phyloP scores from a whole-genome alignment of 2,797 vertebrate species.

The Gorsachius magnificus region DNA sequence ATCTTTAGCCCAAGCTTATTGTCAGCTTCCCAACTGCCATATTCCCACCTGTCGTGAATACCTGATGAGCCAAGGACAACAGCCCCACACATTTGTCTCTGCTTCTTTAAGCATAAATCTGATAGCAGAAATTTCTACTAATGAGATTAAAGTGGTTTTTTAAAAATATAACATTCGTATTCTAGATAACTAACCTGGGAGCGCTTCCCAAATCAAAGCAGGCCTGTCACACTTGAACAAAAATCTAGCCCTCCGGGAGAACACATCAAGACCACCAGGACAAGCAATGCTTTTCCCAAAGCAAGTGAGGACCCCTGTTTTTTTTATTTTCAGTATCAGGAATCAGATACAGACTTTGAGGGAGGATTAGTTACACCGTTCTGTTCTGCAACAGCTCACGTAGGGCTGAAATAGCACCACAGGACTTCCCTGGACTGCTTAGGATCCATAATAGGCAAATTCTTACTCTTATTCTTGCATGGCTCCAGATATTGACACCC shows the following conservation, averaged over 20 bases:
- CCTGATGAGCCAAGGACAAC: background rate
- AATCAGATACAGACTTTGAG: background rate
- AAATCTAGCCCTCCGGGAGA: background rate
- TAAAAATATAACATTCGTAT: background rate
- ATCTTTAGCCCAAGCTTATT: background rate
- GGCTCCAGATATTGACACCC: background rate
- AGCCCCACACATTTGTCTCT: background rate
- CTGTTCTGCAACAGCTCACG: background rate
- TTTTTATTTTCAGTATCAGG: background rate
- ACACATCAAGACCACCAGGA: background rate
- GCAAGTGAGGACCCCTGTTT: background rate
- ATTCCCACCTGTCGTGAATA: background rate
- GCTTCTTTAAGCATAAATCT: background rate
- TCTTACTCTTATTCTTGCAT: background rate
- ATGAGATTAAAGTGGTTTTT: background rate
- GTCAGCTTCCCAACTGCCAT: fast-evolving
- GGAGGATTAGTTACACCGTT: background rate
- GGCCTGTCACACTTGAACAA: background rate
- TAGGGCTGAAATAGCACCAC: background rate
- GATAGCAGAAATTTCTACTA: background rate
- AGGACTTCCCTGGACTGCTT: background rate
- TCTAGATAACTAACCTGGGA: background rate
- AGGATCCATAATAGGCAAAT: background rate
- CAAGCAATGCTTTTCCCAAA: background rate
- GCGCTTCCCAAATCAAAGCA: background rate